A percentile compares a stretch with the other conserved stretches of the same genome.
Conservation (phyloP, 2,888 invertebrate genomes). For the Tetragonisca angustula region DNA sequence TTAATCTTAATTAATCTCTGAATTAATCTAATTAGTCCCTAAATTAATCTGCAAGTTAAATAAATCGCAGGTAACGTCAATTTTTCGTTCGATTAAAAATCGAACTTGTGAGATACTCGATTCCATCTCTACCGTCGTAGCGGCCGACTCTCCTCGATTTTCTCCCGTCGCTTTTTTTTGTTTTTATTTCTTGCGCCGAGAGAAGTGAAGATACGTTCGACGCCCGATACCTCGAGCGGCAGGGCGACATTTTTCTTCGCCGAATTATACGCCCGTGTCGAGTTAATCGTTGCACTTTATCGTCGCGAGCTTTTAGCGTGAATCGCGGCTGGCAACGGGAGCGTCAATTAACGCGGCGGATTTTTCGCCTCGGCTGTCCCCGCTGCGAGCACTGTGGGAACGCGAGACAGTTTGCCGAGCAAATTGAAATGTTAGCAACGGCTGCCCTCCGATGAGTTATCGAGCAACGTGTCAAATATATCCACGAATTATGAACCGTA, state of each 20-base stretch:
- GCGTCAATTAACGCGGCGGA: slow-evolving; percentile 58
- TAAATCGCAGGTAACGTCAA: too few relatives aligned
- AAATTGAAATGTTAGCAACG: neutral
- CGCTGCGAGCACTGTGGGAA: slow-evolving; percentile 7
- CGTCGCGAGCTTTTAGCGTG: slow-evolving; percentile 62
- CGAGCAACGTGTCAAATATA: neutral
- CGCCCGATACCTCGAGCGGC: slow-evolving; percentile 29
- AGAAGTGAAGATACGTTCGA: slow-evolving; percentile 37
- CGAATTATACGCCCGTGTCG: slow-evolving; percentile 43
- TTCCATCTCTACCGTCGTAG: too few relatives aligned
- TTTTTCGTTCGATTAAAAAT: too few relatives aligned
- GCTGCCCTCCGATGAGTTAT: neutral
- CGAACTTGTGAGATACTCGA: too few relatives aligned
- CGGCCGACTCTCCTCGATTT: slow-evolving; percentile 40
- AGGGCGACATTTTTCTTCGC: slow-evolving; percentile 35
- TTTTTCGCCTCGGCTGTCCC: slow-evolving; percentile 13
- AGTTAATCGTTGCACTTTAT: slow-evolving; percentile 66
- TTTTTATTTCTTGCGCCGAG: slow-evolving; percentile 4
- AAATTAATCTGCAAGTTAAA: too few relatives aligned
- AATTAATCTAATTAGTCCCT: too few relatives aligned
- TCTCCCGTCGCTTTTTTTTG: slow-evolving; percentile 14
- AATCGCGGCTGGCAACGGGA: slow-evolving; percentile 47
- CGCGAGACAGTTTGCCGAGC: neutral
- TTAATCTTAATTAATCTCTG: too few relatives aligned
- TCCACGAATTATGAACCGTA: neutral